A percentile compares a stretch with the other conserved stretches of the same genome.
Conservation (phyloP, 2,888 invertebrate species). For the Hemicrepidius hirtus region DNA sequence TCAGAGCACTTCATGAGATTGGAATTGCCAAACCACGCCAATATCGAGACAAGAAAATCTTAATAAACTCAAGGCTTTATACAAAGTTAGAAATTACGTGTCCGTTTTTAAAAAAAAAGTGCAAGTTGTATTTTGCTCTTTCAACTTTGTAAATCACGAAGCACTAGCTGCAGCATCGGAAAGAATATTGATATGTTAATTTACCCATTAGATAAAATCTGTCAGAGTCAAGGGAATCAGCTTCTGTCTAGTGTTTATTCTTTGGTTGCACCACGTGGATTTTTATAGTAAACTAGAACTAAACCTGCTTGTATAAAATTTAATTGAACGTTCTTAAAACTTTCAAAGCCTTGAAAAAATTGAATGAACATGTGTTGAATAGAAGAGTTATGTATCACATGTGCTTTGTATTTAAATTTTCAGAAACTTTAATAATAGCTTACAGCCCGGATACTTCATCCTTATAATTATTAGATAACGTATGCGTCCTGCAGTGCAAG, state of each 20-base stretch:
- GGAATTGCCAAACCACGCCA: neutral
- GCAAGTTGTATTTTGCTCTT: conserved; percentile 7
- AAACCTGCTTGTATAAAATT: too few species aligned
- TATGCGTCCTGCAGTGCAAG: too few species aligned
- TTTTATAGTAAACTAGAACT: neutral
- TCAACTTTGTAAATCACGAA: conserved; percentile 9
- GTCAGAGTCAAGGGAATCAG: conserved; percentile 29
- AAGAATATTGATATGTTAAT: conserved; percentile 23
- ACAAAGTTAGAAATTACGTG: conserved; percentile 22
- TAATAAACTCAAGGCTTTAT: conserved; percentile 6
- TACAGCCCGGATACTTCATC: conserved; percentile 4
- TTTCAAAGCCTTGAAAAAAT: neutral
- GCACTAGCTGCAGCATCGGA: neutral
- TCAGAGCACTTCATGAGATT: neutral
- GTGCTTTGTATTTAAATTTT: conserved; percentile 1
- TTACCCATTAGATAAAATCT: conserved; percentile 16
- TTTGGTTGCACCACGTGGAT: conserved; percentile 1
- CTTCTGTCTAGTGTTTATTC: conserved; percentile 12
- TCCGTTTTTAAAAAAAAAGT: conserved; percentile 10
- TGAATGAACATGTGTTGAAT: conserved; percentile 3
- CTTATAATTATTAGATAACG: too few species aligned
- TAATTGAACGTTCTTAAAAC: neutral
- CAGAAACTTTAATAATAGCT: neutral
- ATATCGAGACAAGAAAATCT: neutral
- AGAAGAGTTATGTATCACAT: neutral